These are phyloP conservation scores for Cichladusa arquata DNA, from an alignment of 2,113 vertebrate species.

Conservation along the genomic window DNA sequence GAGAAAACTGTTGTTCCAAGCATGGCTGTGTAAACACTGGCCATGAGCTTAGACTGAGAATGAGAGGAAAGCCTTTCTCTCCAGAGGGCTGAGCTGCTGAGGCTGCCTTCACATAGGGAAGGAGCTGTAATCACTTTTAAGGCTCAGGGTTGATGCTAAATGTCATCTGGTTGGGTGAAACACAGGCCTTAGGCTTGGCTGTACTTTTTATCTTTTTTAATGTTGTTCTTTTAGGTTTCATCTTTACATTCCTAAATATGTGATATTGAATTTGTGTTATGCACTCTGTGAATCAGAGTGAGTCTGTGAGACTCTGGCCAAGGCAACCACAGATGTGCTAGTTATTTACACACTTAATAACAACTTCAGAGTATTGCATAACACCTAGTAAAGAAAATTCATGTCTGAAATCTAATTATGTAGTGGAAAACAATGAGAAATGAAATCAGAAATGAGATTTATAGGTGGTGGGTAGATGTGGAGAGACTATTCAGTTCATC, in stretches of 20 bases:
- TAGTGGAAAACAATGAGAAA: background rate
- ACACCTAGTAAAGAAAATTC: background rate
- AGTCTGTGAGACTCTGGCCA: background rate
- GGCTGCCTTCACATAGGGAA: accelerated
- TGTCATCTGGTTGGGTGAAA: background rate
- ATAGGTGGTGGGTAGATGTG: background rate
- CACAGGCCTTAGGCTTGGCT: background rate
- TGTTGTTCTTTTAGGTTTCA: background rate
- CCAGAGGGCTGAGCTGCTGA: background rate
- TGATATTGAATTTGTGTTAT: background rate
- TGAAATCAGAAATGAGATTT: background rate
- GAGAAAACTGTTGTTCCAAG: background rate
- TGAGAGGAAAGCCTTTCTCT: background rate
- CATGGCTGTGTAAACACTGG: background rate
- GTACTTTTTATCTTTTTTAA: background rate
- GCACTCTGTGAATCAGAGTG: background rate
- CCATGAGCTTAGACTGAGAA: background rate
- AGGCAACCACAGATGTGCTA: background rate
- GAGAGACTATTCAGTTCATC: background rate
- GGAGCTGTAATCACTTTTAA: background rate
- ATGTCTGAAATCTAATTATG: background rate
- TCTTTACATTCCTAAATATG: background rate
- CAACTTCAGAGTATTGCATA: background rate
- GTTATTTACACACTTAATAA: background rate
- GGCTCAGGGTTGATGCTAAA: background rate